A percentile compares a stretch with the other conserved stretches of the same genome.
These are phyloP conservation scores for Tanytarsus gracilentus DNA, from an alignment of 2,888 invertebrate genomes.

Conservation along the genomic window DNA sequence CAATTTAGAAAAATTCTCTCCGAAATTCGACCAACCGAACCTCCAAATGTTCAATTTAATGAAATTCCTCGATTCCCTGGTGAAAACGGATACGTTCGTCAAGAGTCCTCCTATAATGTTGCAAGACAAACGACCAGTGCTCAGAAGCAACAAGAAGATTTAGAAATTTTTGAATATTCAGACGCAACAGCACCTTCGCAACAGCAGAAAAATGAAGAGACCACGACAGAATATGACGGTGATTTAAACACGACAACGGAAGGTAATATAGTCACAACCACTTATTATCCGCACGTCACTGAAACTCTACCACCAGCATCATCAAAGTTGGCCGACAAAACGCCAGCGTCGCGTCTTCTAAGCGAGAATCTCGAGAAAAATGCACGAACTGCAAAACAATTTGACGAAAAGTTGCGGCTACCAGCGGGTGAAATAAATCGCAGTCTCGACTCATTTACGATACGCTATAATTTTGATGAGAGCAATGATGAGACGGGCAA, in stretches of 20 bases:
- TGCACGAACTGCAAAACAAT: constrained; percentile 33
- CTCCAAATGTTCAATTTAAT: constrained; percentile 47
- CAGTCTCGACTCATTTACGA: constrained; percentile 37
- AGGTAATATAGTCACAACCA: constrained; percentile 30
- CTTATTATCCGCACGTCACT: constrained; percentile 32
- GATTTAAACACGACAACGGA: constrained; percentile 34
- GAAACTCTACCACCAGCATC: constrained; percentile 30
- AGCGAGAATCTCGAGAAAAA: constrained; percentile 30
- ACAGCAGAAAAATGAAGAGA: too few species aligned
- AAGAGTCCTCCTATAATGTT: constrained; percentile 38
- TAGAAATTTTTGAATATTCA: constrained; percentile 69
- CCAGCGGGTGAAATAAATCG: constrained; percentile 46
- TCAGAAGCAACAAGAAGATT: constrained; percentile 56
- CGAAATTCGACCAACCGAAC: constrained; percentile 70
- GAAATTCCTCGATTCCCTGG: constrained; percentile 34
- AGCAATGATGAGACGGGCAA: too few species aligned
- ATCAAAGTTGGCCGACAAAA: constrained; percentile 31
- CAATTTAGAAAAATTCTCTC: constrained; percentile 67
- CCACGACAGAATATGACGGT: constrained; percentile 31
- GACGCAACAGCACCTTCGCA: constrained; percentile 53
- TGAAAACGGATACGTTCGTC: constrained; percentile 30
- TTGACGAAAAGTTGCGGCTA: constrained; percentile 36
- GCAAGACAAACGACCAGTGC: constrained; percentile 45
- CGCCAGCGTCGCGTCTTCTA: constrained; percentile 32
- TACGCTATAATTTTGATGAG: constrained; percentile 42